Conservation (phyloP, 2,113 vertebrate genomes). For the Lota lota region DNA sequence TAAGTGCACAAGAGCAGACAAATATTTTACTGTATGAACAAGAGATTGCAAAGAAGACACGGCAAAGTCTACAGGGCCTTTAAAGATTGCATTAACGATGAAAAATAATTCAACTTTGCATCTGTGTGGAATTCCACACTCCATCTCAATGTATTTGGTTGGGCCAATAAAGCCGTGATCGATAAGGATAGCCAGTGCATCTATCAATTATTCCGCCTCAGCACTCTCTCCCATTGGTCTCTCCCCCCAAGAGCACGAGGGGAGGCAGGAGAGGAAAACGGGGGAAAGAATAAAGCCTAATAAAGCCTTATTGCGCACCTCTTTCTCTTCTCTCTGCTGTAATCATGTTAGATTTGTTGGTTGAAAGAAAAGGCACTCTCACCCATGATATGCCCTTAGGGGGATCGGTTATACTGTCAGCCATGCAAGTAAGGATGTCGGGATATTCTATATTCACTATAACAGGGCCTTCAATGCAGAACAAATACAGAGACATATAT, state of each 20-base stretch:
- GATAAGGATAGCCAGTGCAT: constrained; percentile 81
- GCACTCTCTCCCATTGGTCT: constrained; percentile 75
- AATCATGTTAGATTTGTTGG: constrained; percentile 31
- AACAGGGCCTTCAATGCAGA: not conserved
- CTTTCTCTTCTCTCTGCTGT: constrained; percentile 32
- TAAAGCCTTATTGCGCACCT: constrained; percentile 29
- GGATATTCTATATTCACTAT: too few species aligned
- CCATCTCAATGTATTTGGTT: constrained; percentile 82
- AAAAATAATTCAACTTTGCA: constrained; percentile 79
- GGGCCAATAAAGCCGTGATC: constrained; percentile 77
- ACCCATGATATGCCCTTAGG: constrained; percentile 3
- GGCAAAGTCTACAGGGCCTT: constrained; percentile 48
- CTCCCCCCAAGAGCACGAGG: constrained; percentile 51
- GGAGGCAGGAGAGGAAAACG: constrained; percentile 27
- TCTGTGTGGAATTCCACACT: constrained; percentile 80
- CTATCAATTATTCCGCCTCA: constrained; percentile 83
- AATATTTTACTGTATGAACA: not conserved
- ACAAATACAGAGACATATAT: not conserved
- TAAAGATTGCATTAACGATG: constrained; percentile 74
- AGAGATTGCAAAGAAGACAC: constrained; percentile 24
- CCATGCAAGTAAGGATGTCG: too few species aligned
- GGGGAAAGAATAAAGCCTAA: not conserved
- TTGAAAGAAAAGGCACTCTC: constrained; percentile 15
- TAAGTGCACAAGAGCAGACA: constrained; percentile 15
- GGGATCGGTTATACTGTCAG: constrained; percentile 8